Evolutionary conservation across 2,797 vertebrate species (phyloP).

Genomic region (Melanotaenia nigrans): DNA sequence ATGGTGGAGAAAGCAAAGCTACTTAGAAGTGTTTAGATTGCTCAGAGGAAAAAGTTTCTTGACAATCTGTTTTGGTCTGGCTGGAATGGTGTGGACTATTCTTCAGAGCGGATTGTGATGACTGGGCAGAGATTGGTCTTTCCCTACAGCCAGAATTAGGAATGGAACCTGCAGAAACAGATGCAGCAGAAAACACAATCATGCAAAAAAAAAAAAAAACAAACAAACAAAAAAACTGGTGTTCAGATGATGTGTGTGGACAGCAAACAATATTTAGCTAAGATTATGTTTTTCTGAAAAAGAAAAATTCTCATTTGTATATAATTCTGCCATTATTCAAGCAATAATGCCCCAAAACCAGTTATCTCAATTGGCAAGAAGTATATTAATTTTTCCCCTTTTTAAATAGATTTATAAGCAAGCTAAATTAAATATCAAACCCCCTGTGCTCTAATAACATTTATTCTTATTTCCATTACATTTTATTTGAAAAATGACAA

Average conservation of each 20-base stretch:
- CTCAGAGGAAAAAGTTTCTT: neutral
- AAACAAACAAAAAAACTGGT: no score
- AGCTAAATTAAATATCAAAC: no score
- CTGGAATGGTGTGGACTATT: neutral
- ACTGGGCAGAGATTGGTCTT: slow-evolving; percentile 4
- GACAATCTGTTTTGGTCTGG: slow-evolving; percentile 1
- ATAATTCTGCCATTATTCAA: neutral
- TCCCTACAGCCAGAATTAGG: slow-evolving; percentile 69
- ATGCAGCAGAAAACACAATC: neutral
- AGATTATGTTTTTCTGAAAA: neutral
- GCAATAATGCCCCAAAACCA: neutral
- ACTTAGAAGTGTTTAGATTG: slow-evolving; percentile 8
- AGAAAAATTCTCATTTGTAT: no score
- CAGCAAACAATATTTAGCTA: neutral
- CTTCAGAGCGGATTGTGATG: slow-evolving; percentile 16
- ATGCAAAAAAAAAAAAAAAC: neutral
- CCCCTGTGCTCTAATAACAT: no score
- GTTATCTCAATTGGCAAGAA: neutral
- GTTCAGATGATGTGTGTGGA: neutral
- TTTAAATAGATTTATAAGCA: neutral
- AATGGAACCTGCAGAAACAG: slow-evolving; percentile 73
- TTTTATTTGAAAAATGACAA: no score
- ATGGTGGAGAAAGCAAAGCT: slow-evolving; percentile 66
- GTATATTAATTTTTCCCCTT: neutral
- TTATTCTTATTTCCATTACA: no score